Evolutionary conservation across 2,888 invertebrate species (phyloP).

Genomic region (Plutella xylostella): DNA sequence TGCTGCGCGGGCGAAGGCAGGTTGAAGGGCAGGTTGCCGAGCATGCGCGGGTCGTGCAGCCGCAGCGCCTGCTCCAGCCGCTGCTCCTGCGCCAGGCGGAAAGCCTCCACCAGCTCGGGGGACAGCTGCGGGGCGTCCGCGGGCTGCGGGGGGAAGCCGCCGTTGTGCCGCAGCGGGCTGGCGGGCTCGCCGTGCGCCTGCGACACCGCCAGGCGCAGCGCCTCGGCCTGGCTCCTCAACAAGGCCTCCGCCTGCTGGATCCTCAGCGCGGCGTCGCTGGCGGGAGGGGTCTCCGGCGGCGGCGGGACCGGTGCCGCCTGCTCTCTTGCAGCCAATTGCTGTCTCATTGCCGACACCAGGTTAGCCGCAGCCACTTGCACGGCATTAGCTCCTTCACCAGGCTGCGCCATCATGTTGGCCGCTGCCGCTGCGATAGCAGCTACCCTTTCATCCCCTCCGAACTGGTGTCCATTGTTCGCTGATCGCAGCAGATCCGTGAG

Average conservation of each 20-base stretch:
- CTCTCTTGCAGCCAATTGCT: slow-evolving; percentile 66
- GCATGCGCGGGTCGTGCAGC: slow-evolving; percentile 83
- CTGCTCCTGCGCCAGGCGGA: slow-evolving; percentile 80
- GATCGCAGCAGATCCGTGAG: slow-evolving; percentile 70
- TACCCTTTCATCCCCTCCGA: slow-evolving; percentile 76
- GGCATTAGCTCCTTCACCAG: slow-evolving; percentile 72
- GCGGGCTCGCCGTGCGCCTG: slow-evolving; percentile 67
- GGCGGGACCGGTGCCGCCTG: slow-evolving; percentile 70
- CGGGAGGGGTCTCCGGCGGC: slow-evolving; percentile 81
- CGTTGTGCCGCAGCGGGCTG: slow-evolving; percentile 59
- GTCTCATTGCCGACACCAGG: slow-evolving; percentile 81
- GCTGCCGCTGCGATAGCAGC: slow-evolving; percentile 78
- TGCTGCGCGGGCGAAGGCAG: slow-evolving; percentile 48
- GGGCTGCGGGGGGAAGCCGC: slow-evolving; percentile 52
- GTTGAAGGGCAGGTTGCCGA: slow-evolving; percentile 85
- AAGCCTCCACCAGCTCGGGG: slow-evolving; percentile 78
- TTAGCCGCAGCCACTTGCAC: slow-evolving; percentile 82
- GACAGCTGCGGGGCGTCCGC: slow-evolving; percentile 70
- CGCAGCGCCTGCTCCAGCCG: slow-evolving; percentile 85
- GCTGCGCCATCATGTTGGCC: slow-evolving; percentile 72
- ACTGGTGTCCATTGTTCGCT: slow-evolving; percentile 75
- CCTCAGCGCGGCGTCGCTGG: slow-evolving; percentile 79
- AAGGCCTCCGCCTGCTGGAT: slow-evolving; percentile 86
- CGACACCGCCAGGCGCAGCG: slow-evolving; percentile 83
- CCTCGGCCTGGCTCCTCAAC: slow-evolving; percentile 87